Evolutionary conservation across 2,113 vertebrate species (phyloP), one percentile per base, ranked within the genome.

Genomic region (Psittacus erithacus): DNA sequence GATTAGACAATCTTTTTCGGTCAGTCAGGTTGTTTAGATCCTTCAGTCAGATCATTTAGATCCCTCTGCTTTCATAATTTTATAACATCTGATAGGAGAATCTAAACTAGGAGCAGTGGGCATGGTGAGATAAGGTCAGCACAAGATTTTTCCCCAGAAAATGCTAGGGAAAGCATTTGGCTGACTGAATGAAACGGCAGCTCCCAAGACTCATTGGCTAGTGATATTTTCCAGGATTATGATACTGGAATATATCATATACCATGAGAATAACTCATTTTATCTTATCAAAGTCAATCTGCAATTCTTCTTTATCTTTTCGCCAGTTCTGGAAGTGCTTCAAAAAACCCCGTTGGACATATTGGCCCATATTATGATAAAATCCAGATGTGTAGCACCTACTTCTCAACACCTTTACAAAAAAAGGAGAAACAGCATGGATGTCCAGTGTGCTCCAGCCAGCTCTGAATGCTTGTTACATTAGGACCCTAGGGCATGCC

Each of bases 251-350:
- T 60, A 55, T 13, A 46, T 64, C 29, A 55, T 29, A 68, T 41
- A 57, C 27, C 29, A 57, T 28, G 7, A 76, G 22, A 85, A 86
- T 33, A 57, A 76, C 65, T 73, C 1, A 65, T 82, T 84, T 92
- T 68, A 49, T 84, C 50, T 84, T 47, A 82, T 28, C 82, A 53
- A 60, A 85, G 55, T 85, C 74, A 79, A 80, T 31, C 67, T 64
- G 29, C 64, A 94, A 73, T 27, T 90, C 81, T 70, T 79, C 65
- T 82, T 93, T 89, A 68, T 68, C 87, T 50, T 86, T 88, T 92
- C 28, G n/a, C 17, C 88, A 17, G 10, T 57, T 75, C 85, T 90
- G 35, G 35, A 82, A 85, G 14, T 9, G 33, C 35, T 96, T 90
- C 5, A 55, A 60, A 49, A 82, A 55, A 49, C 1, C 5, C 17